Conservation (phyloP, 1,140 invertebrate genomes). For the Coptotermes formosanus region DNA sequence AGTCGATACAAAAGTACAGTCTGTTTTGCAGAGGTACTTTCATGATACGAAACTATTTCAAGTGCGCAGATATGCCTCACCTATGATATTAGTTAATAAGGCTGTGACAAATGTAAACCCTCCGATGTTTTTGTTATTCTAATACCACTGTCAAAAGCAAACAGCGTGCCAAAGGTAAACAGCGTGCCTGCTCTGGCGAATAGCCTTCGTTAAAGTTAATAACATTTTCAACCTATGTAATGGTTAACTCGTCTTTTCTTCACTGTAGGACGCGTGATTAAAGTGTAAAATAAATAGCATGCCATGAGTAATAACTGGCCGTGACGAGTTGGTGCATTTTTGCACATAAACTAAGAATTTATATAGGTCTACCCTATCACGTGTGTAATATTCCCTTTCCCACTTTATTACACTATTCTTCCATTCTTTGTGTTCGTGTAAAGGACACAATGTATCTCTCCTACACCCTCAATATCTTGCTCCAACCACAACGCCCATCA, state of each 20-base stretch:
- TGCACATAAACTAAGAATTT: background rate
- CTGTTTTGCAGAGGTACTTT: background rate
- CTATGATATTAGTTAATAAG: background rate
- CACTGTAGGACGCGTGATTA: background rate
- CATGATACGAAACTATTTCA: background rate
- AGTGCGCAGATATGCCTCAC: background rate
- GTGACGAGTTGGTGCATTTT: background rate
- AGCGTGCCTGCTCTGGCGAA: background rate
- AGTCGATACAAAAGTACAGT: background rate
- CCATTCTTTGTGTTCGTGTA: background rate
- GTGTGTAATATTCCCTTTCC: background rate
- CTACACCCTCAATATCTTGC: background rate
- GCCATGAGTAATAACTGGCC: background rate
- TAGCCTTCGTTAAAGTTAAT: background rate
- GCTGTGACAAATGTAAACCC: background rate
- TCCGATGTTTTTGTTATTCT: background rate
- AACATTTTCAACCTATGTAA: constrained; percentile 9
- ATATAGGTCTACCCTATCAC: background rate
- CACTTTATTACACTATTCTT: background rate
- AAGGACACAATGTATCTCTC: background rate
- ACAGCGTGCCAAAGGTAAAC: background rate
- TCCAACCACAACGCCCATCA: background rate
- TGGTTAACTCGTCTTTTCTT: background rate
- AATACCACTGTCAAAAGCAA: background rate
- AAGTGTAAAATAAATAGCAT: background rate